These are phyloP conservation scores for Steromphala cineraria DNA, from an alignment of 2,888 invertebrate species.

Conservation along the genomic window DNA sequence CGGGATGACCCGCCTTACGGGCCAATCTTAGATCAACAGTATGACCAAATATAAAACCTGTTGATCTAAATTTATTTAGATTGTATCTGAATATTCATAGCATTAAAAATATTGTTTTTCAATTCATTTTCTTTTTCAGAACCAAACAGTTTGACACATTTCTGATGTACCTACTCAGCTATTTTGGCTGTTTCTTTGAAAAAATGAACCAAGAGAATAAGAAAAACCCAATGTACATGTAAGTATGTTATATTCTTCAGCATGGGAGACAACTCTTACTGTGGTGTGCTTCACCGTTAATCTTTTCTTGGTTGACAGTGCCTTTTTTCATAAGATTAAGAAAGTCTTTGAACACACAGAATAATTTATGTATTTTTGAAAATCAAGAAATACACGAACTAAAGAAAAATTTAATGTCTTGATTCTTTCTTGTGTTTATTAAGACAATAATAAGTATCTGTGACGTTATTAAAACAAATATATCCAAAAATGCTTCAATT, in stretches of 20 bases:
- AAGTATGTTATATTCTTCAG: slow-evolving; percentile 41
- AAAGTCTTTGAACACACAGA: no score
- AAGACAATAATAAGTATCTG: neutral
- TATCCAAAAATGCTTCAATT: no score
- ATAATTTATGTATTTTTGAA: no score
- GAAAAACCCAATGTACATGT: slow-evolving; percentile 73
- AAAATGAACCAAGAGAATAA: slow-evolving; percentile 70
- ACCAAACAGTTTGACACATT: slow-evolving; percentile 72
- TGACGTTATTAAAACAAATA: neutral
- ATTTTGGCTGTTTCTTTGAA: slow-evolving; percentile 74
- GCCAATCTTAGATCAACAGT: no score
- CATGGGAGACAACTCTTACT: neutral
- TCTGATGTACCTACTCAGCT: slow-evolving; percentile 69
- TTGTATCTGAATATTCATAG: no score
- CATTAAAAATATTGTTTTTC: neutral
- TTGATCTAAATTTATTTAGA: no score
- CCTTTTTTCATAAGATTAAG: no score
- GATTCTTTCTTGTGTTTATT: neutral
- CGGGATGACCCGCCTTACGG: no score
- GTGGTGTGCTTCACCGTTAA: neutral
- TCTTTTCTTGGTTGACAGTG: no score
- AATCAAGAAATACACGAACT: no score
- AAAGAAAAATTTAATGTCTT: no score
- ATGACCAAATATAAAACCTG: no score
- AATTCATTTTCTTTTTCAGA: slow-evolving; percentile 52